phyloP scores from a whole-genome alignment of 2,113 vertebrate genomes.

The Datnioides undecimradiatus region DNA sequence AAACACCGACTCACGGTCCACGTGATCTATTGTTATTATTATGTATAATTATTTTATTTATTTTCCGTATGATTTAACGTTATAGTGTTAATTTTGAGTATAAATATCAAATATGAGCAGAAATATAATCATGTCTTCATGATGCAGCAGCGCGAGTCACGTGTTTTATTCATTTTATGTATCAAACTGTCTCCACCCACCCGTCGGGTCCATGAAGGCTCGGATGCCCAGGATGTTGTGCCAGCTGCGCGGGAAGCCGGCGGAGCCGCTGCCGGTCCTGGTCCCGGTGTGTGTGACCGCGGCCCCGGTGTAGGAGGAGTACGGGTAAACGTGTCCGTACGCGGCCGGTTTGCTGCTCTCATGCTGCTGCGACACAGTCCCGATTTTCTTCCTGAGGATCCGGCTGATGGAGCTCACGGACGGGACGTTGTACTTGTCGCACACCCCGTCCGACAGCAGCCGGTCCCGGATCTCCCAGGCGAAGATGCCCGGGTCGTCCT shows the following conservation, averaged over 20 bases:
- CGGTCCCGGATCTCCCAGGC: conserved; percentile 96
- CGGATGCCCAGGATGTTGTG: conserved; percentile 93
- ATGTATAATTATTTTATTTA: too few relatives aligned
- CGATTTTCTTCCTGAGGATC: conserved; percentile 92
- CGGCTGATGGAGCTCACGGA: conserved; percentile 95
- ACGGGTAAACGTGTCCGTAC: conserved; percentile 90
- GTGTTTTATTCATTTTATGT: too few relatives aligned
- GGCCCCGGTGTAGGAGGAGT: conserved; percentile 85
- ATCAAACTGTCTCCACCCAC: conserved; percentile 39
- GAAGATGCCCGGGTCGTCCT: conserved; percentile 93
- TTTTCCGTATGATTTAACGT: too few relatives aligned
- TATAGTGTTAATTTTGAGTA: too few relatives aligned
- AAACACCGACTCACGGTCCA: too few relatives aligned
- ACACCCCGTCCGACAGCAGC: conserved; percentile 91
- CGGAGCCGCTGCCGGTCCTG: conserved; percentile 81
- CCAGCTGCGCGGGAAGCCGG: conserved; percentile 88
- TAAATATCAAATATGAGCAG: too few relatives aligned
- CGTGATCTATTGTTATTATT: too few relatives aligned
- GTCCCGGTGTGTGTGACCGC: conserved; percentile 82
- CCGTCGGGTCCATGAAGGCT: conserved; percentile 89
- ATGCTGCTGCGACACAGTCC: conserved; percentile 84
- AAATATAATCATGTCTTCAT: too few relatives aligned
- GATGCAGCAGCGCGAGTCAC: too few relatives aligned
- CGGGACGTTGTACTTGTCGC: conserved; percentile 95
- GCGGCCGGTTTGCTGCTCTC: conserved; percentile 83